Evolutionary conservation across 2,888 invertebrate genomes (phyloP).

Genomic region (Stegophylla sp.): DNA sequence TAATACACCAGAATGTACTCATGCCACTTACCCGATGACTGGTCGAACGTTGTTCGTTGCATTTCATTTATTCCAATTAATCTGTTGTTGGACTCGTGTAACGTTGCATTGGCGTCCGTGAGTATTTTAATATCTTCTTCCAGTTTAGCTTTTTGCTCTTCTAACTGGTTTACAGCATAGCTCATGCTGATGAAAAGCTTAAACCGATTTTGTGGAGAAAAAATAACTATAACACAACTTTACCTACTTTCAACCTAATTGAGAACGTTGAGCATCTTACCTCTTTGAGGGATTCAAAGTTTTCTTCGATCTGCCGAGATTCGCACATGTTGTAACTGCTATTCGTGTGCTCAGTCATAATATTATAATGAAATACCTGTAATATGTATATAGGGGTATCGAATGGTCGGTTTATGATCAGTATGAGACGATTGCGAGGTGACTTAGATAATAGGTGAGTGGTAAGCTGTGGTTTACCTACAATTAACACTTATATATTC

Average conservation of each 20-base stretch:
- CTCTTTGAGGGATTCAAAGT: not conserved
- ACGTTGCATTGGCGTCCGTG: not conserved
- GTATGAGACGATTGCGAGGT: no score
- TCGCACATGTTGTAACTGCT: not conserved
- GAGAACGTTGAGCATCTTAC: not conserved
- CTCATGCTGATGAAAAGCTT: not conserved
- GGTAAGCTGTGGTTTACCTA: no score
- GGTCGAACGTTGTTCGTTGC: not conserved
- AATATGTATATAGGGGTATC: no score
- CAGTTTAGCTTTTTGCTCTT: conserved; percentile 2
- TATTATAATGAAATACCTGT: no score
- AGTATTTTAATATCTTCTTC: not conserved
- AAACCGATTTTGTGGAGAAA: not conserved
- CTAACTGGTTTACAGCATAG: not conserved
- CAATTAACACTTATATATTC: no score
- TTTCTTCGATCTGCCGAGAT: not conserved
- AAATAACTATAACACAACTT: not conserved
- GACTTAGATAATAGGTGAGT: no score
- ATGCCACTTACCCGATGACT: not conserved
- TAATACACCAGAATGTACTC: no score
- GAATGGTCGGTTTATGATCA: no score
- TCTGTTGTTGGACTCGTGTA: not conserved
- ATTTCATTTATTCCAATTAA: not conserved
- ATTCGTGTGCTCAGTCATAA: no score
- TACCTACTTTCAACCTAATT: no score